A percentile compares a stretch with the other conserved stretches of the same genome.
Conservation (phyloP, 2,113 vertebrate genomes). For the Chloebia gouldiae region DNA sequence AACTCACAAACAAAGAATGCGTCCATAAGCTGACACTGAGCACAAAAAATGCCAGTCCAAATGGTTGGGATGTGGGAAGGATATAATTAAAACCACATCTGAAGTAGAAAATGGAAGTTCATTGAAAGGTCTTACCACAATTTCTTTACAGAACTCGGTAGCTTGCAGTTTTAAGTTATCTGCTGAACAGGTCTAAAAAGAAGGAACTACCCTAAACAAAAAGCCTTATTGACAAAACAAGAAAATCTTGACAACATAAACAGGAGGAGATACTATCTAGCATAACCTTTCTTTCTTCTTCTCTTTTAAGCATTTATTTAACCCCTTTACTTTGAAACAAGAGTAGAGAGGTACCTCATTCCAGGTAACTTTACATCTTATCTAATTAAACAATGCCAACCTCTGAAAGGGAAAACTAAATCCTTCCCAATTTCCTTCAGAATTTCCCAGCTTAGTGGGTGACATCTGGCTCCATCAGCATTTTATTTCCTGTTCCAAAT, state of each 20-base stretch:
- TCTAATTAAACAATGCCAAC: not conserved
- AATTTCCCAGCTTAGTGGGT: not conserved
- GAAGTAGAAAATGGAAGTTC: not conserved
- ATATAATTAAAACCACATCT: not conserved
- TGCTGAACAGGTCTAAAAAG: not conserved
- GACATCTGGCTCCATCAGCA: not conserved
- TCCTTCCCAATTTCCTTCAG: not conserved
- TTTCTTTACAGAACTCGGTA: not conserved
- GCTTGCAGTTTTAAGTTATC: not conserved
- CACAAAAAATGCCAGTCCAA: not conserved
- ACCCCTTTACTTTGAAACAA: not conserved
- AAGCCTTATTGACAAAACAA: not conserved
- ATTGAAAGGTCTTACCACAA: not conserved
- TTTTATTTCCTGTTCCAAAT: not conserved
- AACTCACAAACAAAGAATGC: not conserved
- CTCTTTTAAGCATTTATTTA: not conserved
- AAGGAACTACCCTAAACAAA: not conserved
- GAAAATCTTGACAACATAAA: not conserved
- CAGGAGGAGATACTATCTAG: not conserved
- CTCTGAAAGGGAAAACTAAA: not conserved
- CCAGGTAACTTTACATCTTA: not conserved
- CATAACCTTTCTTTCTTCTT: not conserved
- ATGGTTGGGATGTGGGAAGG: not conserved
- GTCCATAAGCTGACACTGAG: not conserved
- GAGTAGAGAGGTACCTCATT: not conserved